Evolutionary conservation across 1,140 invertebrate species (phyloP), one percentile per base, ranked within the genome.

Genomic region (Drosophila arizonae): DNA sequence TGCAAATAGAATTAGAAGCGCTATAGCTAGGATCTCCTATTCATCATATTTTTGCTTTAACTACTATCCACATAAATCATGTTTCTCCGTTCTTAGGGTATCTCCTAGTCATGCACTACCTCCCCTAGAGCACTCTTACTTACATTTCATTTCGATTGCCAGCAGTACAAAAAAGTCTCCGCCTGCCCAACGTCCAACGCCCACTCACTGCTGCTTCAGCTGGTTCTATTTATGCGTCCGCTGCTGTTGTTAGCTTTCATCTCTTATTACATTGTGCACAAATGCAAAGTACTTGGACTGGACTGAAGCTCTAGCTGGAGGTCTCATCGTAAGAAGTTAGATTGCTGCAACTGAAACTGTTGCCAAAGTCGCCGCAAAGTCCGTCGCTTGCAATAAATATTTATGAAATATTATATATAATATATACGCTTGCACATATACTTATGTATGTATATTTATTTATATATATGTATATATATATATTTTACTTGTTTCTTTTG

Each of bases 391-490:
- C 64, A 81, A 85, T 85, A 87, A 86, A 86, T 87, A 86, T 86
- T 81, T 87, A 86, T 86, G 81, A 78, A 81, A 77, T 86, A 86
- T 86, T 78, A 72, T 86, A 72, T 81, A 81, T 85, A 85, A 58
- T 39, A 45, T n/a, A 45, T n/a, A 43, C 11, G 24, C 8, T 24
- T 50, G 67, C 58, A 50, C 28, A 41, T 13, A 33, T 48, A 72
- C 54, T 39, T 24, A 24, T 24, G 28, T 30, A 24, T 17, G 17
- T 24, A 24, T 24, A 24, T 24, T 24, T 24, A 24, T 36, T 71
- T 36, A 60, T 28, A 52, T 26, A 43, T 51, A 13, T 54, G 9
- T 54, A n/a, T 28, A 28, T 33, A 39, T 46, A 17, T 48, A 33
- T 33, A 33, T 33, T 50, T 61, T 21, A n/a, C 4, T 43, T 43